phyloP scores from a whole-genome alignment of 2,113 vertebrate genomes.

The Pungitius pungitius region DNA sequence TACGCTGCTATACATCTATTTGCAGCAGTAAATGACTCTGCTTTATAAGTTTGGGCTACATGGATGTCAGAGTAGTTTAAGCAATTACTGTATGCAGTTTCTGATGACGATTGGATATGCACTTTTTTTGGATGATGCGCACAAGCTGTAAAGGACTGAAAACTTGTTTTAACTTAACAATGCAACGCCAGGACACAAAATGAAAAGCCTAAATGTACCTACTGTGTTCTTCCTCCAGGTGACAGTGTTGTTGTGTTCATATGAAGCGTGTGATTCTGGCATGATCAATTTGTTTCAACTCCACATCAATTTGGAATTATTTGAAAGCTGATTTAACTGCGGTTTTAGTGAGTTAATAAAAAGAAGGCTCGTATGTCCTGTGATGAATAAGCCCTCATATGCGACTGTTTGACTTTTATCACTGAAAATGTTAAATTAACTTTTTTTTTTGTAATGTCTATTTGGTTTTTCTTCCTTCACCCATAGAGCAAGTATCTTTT shows the following conservation, averaged over 20 bases:
- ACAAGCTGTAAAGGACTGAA: neutral
- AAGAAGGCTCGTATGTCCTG: neutral
- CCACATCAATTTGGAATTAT: neutral
- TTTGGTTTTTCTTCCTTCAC: neutral
- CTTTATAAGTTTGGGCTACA: neutral
- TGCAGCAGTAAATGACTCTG: neutral
- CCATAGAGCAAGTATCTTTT: neutral
- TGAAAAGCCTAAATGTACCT: neutral
- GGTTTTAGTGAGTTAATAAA: neutral
- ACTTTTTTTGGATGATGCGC: neutral
- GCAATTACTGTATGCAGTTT: neutral
- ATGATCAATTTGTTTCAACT: neutral
- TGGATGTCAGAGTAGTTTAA: neutral
- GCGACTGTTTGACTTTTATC: neutral
- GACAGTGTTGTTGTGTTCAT: constrained; percentile 21
- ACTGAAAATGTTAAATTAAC: neutral
- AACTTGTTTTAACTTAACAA: neutral
- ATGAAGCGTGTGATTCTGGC: neutral
- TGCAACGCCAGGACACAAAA: too few species aligned
- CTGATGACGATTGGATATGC: neutral
- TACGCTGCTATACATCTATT: neutral
- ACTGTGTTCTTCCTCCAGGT: constrained; percentile 11
- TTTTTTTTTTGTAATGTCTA: neutral
- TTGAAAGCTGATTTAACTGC: neutral
- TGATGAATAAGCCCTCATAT: neutral